Conservation (phyloP, 2,797 vertebrate genomes). For the Chelon auratus region DNA sequence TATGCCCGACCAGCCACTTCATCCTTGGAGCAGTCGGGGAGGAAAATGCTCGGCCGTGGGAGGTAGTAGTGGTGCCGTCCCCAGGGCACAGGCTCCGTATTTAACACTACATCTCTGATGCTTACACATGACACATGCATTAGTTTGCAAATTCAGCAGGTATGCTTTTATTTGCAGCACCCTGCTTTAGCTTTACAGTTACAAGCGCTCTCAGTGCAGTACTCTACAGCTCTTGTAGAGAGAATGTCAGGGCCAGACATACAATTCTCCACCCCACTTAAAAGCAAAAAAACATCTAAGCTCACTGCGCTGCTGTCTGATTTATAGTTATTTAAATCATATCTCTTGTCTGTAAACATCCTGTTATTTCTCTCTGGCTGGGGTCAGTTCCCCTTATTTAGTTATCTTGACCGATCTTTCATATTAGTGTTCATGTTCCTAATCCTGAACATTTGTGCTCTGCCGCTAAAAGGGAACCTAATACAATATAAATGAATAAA, state of each 20-base stretch:
- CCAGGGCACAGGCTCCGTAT: conserved; percentile 11
- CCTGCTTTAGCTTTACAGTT: conserved; percentile 3
- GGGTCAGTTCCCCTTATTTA: not conserved
- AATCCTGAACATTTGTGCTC: not conserved
- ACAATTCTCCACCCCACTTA: conserved; percentile 1
- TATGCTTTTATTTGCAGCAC: conserved; percentile 14
- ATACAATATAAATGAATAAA: not conserved
- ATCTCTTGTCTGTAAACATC: conserved; percentile 1
- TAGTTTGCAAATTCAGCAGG: conserved; percentile 50
- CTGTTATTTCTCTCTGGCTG: not conserved
- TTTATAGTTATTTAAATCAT: not conserved
- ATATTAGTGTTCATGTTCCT: not conserved
- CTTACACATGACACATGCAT: conserved; percentile 49
- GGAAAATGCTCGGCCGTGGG: conserved; percentile 40
- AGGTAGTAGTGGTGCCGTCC: conserved; percentile 23
- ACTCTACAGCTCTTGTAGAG: conserved; percentile 8
- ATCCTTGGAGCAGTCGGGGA: conserved; percentile 44
- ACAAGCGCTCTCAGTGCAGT: conserved; percentile 4
- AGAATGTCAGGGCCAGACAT: conserved; percentile 10
- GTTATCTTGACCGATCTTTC: not conserved
- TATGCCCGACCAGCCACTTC: conserved; percentile 30
- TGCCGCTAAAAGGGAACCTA: not conserved
- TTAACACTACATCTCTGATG: conserved; percentile 43
- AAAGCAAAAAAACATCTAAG: conserved; percentile 15
- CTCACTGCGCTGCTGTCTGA: not conserved